Percentiles rank a stretch among this genome's conserved stretches.
Conservation (phyloP, 2,888 invertebrate species). For the Eupithecia inturbata region DNA sequence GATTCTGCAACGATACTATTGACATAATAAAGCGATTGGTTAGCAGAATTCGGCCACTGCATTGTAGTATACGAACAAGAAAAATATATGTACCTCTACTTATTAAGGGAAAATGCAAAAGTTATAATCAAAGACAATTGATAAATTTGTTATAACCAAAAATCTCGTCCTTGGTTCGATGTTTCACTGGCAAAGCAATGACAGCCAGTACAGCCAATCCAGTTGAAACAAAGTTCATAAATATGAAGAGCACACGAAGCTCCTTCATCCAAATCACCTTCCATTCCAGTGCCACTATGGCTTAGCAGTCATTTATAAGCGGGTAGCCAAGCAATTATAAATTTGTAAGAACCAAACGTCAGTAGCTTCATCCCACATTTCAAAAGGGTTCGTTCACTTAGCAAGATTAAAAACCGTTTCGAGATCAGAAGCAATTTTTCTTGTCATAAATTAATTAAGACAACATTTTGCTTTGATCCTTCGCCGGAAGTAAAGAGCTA, state of each 20-base stretch:
- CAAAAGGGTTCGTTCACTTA: constrained; percentile 14
- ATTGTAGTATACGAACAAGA: too few relatives aligned
- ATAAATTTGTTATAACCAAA: neutral
- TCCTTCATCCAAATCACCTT: neutral
- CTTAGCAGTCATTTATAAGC: neutral
- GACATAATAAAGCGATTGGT: too few relatives aligned
- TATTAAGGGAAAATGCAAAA: too few relatives aligned
- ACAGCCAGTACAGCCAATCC: neutral
- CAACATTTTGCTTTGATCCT: constrained; percentile 35
- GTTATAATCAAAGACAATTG: too few relatives aligned
- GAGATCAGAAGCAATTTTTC: constrained; percentile 19
- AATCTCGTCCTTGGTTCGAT: neutral
- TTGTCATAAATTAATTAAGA: constrained; percentile 25
- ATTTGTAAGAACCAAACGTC: neutral
- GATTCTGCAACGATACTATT: too few relatives aligned
- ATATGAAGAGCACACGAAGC: neutral
- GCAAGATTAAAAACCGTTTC: constrained; percentile 16
- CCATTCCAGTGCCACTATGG: neutral
- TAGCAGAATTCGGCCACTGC: too few relatives aligned
- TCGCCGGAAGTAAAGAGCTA: constrained; percentile 25
- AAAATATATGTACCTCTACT: too few relatives aligned
- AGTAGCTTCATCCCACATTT: neutral
- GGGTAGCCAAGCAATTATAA: constrained; percentile 5
- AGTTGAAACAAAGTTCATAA: neutral
- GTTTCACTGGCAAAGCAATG: neutral